Evolutionary conservation across 2,888 invertebrate species (phyloP).

Genomic region (Scrobipalpa atriplicella): DNA sequence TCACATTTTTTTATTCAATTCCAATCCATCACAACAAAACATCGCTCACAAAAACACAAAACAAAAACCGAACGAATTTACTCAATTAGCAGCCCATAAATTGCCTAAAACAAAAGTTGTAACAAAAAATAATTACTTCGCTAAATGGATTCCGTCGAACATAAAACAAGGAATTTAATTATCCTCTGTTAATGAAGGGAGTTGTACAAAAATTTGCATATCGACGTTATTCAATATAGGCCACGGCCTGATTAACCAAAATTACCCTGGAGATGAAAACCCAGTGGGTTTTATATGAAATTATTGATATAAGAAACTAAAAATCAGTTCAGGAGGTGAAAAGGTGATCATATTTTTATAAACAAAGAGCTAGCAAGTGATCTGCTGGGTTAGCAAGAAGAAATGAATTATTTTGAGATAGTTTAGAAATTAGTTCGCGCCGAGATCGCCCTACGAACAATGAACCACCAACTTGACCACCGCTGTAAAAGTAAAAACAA

Average conservation of each 20-base stretch:
- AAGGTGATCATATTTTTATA: too few relatives aligned
- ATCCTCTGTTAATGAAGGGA: slow-evolving; percentile 10
- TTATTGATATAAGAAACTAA: too few relatives aligned
- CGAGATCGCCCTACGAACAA: too few relatives aligned
- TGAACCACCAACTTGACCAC: too few relatives aligned
- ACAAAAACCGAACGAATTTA: neutral
- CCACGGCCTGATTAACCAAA: neutral
- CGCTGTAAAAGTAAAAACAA: too few relatives aligned
- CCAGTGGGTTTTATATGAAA: too few relatives aligned
- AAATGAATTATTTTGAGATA: too few relatives aligned
- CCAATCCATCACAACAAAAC: neutral
- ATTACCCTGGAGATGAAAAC: too few relatives aligned
- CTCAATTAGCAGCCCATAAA: neutral
- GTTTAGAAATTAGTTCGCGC: too few relatives aligned
- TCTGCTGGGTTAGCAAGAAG: too few relatives aligned
- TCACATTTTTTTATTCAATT: neutral
- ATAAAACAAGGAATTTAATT: slow-evolving; percentile 18
- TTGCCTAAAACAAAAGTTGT: neutral
- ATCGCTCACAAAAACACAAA: neutral
- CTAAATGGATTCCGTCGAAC: neutral
- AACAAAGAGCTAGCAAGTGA: too few relatives aligned
- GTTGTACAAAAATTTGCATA: slow-evolving; percentile 27
- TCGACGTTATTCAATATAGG: slow-evolving; percentile 28
- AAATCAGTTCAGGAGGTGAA: neutral
- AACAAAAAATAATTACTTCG: neutral